Conservation (phyloP, 92 coral and sea anemone species). For the Blastomussa wellsi region DNA sequence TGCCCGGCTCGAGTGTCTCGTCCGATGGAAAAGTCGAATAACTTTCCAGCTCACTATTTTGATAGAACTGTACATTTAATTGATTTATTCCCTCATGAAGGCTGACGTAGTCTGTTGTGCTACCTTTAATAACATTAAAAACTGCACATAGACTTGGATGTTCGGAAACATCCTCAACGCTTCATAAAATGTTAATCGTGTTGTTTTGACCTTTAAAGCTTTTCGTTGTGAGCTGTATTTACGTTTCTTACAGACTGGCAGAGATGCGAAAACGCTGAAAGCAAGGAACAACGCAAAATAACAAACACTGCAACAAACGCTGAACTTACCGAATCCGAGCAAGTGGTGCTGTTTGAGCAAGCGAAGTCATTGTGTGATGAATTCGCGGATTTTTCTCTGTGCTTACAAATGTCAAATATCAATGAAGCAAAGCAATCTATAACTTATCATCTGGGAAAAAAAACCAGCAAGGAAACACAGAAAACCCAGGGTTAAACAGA, state of each 20-base stretch:
- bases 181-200: not conserved
- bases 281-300: not conserved
- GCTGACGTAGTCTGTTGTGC: not conserved
- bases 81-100: not conserved
- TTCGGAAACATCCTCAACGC: not conserved
- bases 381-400: conserved; percentile 4
- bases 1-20: too few species aligned
- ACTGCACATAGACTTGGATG: not conserved
- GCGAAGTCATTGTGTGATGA: not conserved
- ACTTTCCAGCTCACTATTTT: not conserved
- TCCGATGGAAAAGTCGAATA: not conserved
- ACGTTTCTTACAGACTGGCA: not conserved
- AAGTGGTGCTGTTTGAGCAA: not conserved
- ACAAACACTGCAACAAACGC: not conserved
- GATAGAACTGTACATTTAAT: not conserved
- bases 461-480: too few species aligned
- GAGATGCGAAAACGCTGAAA: not conserved
- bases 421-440: not conserved
- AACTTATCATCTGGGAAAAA: not conserved
- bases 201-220: not conserved
- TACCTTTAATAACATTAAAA: not conserved
- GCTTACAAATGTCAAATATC: not conserved
- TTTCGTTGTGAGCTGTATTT: not conserved
- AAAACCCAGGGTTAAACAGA: not conserved
- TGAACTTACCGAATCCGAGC: conserved; percentile 17